Evolutionary conservation across 1,140 invertebrate species (phyloP).

Genomic region (Ganaspis sp.): DNA sequence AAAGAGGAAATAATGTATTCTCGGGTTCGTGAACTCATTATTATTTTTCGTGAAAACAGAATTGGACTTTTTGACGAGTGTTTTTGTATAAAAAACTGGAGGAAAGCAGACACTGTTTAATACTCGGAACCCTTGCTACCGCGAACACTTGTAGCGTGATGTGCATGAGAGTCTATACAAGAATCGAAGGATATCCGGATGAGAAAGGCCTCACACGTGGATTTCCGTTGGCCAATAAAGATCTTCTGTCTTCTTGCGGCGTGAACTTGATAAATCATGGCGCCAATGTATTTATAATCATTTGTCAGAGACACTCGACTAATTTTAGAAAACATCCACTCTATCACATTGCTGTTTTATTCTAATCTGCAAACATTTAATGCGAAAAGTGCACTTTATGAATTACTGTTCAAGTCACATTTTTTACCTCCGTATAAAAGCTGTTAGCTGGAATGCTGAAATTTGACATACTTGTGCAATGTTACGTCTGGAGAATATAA

Average conservation of each 20-base stretch:
- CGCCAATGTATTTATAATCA: conserved; percentile 4
- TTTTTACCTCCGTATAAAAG: too few relatives aligned
- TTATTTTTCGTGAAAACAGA: background rate
- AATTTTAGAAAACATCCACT: background rate
- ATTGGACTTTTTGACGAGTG: background rate
- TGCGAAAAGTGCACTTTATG: too few relatives aligned
- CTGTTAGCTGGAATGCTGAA: too few relatives aligned
- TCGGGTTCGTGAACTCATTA: background rate
- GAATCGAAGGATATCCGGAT: conserved; percentile 13
- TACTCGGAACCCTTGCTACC: conserved; percentile 8
- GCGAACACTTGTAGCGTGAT: background rate
- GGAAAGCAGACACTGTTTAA: background rate
- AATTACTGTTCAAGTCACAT: too few relatives aligned
- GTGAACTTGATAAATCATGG: conserved; percentile 8
- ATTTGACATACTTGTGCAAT: too few relatives aligned
- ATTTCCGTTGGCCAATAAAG: conserved; percentile 8
- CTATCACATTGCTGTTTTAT: too few relatives aligned
- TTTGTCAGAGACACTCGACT: background rate
- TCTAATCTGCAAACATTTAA: too few relatives aligned
- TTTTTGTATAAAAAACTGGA: background rate
- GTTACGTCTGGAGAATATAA: too few relatives aligned
- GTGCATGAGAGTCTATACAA: background rate
- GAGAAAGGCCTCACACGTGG: conserved; percentile 7
- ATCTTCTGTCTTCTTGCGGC: conserved; percentile 12
- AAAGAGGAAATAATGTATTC: background rate